phyloP scores from a whole-genome alignment of 2,797 vertebrate genomes.

The Setipinna tenuifilis region DNA sequence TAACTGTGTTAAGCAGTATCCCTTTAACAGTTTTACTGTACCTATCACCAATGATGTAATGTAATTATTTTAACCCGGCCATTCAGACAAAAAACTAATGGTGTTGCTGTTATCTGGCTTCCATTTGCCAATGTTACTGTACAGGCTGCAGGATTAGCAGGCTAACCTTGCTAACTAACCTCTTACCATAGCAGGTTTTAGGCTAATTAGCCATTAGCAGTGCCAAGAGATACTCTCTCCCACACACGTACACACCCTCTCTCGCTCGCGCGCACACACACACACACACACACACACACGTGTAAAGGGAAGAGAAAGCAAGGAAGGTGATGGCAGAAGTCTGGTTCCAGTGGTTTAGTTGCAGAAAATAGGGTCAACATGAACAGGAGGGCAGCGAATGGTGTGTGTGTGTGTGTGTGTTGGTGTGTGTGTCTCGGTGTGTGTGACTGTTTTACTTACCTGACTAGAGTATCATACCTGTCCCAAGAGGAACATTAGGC shows the following conservation, averaged over 20 bases:
- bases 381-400: background rate
- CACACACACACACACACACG: too few species aligned
- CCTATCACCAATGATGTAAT: background rate
- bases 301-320: conserved; percentile 16
- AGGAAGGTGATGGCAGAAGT: conserved; percentile 39
- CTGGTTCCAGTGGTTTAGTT: background rate
- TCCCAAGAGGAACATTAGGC: too few species aligned
- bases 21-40: background rate
- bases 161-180: background rate
- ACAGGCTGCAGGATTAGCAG: too few species aligned
- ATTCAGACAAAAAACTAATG: background rate
- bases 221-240: conserved; percentile 38
- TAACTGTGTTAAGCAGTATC: background rate
- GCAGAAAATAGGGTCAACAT: background rate
- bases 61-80: background rate
- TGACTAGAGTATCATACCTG: too few species aligned
- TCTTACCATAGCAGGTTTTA: background rate
- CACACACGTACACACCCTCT: conserved; percentile 34
- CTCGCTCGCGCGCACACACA: too few species aligned
- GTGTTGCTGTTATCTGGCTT: background rate
- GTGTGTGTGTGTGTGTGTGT: conserved; percentile 51
- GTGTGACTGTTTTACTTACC: background rate
- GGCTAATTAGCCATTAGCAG: background rate
- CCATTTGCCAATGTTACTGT: background rate
- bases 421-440: conserved; percentile 23